Base-by-base conservation (phyloP, 2,888 invertebrate species). In the Ditylenchus weischeri region DNA sequence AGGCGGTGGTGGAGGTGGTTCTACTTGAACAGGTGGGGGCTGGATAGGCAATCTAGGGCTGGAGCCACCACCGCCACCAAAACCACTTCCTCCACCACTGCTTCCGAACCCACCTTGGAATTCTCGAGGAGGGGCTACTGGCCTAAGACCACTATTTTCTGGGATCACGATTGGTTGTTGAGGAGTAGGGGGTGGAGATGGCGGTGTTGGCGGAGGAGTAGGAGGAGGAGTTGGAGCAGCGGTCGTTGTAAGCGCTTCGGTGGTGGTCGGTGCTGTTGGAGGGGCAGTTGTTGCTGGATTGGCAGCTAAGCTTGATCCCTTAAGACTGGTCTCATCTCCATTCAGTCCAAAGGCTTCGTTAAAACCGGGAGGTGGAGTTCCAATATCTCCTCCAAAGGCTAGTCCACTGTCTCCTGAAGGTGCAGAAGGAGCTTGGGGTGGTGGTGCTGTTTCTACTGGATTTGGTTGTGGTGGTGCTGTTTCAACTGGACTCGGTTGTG, bases 71-170 rank as follows among this genome's bases (percentile, higher is more conserved):
- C 69, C 75, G 5, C 63, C 64, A 62, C 72, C 73, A 43, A 69
- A 65, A 35, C 72, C 72, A 4, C 65, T 63, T 21, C 64, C 72
- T 21, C 65, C 62, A 19, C 69, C 51, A 38, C 72, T 48, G 59
- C 72, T 65, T 36, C 69, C 75, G 43, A 68, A 71, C 35, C 72
- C 73, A 47, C 75, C 73, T n/a, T 51, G 60, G 66, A 81, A 81
- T 62, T 81, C 81, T 64, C 76, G 78, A n/a, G 81, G 81, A 58
- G 81, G 80, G 6, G 77, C 69, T 38, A 78, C 79, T 21, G 80
- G 77, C 29, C 80, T 74, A 5, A 81, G 76, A 11, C 81, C 81
- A 7, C 80, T 81, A 65, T 81, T 79, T 64, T 79, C 76, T 57
- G 81, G 81, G 47, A 81, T 79, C 29, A 79, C 73, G 57, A 72